These are phyloP conservation scores for Nannobrachium achirus DNA, from an alignment of 2,113 vertebrate species.

Conservation along the genomic window DNA sequence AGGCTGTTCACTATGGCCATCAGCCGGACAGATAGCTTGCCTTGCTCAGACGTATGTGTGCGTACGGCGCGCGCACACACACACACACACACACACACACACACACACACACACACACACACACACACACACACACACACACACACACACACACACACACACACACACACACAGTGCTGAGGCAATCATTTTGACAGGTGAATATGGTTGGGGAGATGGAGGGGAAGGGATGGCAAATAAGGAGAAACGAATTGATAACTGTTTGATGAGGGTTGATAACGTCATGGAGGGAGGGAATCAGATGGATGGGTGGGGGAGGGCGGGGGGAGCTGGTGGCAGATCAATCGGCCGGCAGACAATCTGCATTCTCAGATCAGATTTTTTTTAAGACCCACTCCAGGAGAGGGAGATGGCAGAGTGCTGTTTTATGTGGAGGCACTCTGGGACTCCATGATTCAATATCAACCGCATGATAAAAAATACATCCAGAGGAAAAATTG, in stretches of 20 bases:
- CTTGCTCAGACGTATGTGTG: constrained; percentile 38
- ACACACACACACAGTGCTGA: constrained; percentile 11
- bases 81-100: not conserved
- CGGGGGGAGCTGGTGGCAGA: constrained; percentile 60
- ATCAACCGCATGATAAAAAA: constrained; percentile 7
- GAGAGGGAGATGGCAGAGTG: not conserved
- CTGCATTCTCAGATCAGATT: constrained; percentile 62
- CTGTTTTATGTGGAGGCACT: not conserved
- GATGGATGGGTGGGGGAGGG: constrained; percentile 53
- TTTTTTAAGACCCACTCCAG: constrained; percentile 31
- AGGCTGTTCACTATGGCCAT: constrained; percentile 44
- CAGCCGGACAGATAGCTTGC: constrained; percentile 65
- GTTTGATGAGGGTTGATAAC: constrained; percentile 73
- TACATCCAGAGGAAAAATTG: not conserved
- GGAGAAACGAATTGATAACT: constrained; percentile 77
- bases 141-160: not conserved
- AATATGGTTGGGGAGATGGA: constrained; percentile 58
- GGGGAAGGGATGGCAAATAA: constrained; percentile 31
- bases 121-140: constrained; percentile 25
- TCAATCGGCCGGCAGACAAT: constrained; percentile 72
- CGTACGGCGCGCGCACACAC: constrained; percentile 15
- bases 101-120: constrained; percentile 7
- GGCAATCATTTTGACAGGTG: constrained; percentile 71
- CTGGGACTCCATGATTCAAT: not conserved
- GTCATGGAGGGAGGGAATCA: constrained; percentile 62